Conservation (phyloP, 2,888 invertebrate species). For the Cerastis leucographa region DNA sequence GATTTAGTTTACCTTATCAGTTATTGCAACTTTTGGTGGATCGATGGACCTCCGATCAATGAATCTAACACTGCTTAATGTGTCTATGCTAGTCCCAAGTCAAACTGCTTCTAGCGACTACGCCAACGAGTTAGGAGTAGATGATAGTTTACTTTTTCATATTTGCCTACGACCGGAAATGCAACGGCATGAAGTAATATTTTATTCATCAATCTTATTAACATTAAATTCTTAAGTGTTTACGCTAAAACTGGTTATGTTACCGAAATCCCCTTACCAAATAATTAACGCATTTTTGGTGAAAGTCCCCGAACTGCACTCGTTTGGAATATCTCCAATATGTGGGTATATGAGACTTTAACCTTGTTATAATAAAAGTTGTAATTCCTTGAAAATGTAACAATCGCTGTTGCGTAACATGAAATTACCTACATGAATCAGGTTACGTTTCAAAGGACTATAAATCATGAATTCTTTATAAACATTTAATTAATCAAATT, state of each 20-base stretch:
- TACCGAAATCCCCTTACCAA: slow-evolving; percentile 27
- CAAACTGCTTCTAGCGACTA: neutral
- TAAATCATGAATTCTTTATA: slow-evolving; percentile 14
- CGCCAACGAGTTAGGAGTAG: neutral
- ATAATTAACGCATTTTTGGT: slow-evolving; percentile 50
- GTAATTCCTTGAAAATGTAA: slow-evolving; percentile 62
- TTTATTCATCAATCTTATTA: neutral
- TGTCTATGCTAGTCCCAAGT: neutral
- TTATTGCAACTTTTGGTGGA: neutral
- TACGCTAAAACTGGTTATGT: slow-evolving; percentile 27
- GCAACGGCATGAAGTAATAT: neutral
- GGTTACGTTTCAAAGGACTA: slow-evolving; percentile 41
- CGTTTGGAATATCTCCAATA: slow-evolving; percentile 31
- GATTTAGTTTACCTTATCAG: neutral
- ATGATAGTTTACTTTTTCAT: neutral
- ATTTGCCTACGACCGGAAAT: neutral
- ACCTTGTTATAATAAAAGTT: slow-evolving; percentile 63
- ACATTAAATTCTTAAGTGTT: slow-evolving; percentile 1
- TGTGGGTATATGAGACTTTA: slow-evolving; percentile 35
- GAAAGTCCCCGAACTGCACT: slow-evolving; percentile 43
- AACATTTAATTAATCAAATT: neutral
- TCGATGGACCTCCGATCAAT: neutral
- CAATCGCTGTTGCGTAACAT: slow-evolving; percentile 54
- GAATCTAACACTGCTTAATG: neutral
- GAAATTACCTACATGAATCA: slow-evolving; percentile 44